Evolutionary conservation across 2,888 invertebrate genomes (phyloP), one percentile per base, ranked within the genome.

Genomic region (Leistus spinibarbis): DNA sequence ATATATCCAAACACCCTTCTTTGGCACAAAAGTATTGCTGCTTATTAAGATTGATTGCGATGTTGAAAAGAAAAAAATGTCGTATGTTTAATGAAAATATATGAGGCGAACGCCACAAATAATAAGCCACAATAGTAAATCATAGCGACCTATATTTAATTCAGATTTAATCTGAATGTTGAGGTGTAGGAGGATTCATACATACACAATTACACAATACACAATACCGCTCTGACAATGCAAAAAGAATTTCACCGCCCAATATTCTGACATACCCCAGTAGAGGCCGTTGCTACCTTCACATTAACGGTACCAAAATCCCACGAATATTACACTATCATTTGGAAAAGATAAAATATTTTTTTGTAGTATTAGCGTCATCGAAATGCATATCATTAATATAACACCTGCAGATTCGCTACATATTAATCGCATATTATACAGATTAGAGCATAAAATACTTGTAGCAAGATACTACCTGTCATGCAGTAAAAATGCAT

Each of bases 391-490:
- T 70, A 62, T 53, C 63, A 70, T 70, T 70, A 70, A 63, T 70
- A 53, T 63, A 70, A 63, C 70, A 60, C 70, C 70, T 70, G 63
- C 63, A 63, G 60, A 70, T 70, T 63, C 23, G 5, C 54, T 63
- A 23, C 5, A n/a, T n/a, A n/a, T 57, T 65, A 63, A 65, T 64
- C 65, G 65, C 64, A 70, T 70, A 24, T 20, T 0, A 0, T 16
- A 63, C 2, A 70, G 72, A 72, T 72, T 72, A 72, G 72, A 72
- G 72, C 65, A 72, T 72, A 72, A 72, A 72, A 72, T 71, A 64
- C 20, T 63, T 17, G 64, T 71, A 64, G 64, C 24, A 56, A 27
- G 66, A 65, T 72, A 66, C 54, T 65, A 64, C 27, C 66, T 66
- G 72, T 72, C 72, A 65, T 20, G 65, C 54, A 23, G 10, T 65